Evolutionary conservation across 2,888 invertebrate genomes (phyloP), one percentile per base, ranked within the genome.

Genomic region (Tuberolachnus salignus): DNA sequence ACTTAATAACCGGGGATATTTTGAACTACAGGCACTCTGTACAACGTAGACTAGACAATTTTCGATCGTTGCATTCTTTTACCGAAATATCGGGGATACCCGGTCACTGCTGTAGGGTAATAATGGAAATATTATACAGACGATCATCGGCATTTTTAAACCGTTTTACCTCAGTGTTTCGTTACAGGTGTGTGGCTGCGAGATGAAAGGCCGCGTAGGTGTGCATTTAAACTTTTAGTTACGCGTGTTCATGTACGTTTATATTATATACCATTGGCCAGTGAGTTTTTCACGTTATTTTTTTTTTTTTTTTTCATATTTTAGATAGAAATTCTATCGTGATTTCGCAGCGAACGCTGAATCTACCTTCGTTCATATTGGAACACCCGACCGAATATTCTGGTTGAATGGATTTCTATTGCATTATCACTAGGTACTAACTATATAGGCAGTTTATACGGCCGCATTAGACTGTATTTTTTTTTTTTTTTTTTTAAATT

Each of bases 361-460:
- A 66, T 66, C 49, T 23, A 49, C 49, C 66, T 21, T 4, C 66
- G 49, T 66, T 66, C 66, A 66, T 63, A 44, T 23, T 34, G 14
- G 9, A 49, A 51, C 49, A 21, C 3, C 66, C 46, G 66, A 16
- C 23, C n/a, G 67, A 67, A 51, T 51, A 23, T 67, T 26, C 26
- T 13, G n/a, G n/a, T 23, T 26, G 67, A 51, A 26, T 13, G 49
- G n/a, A 26, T 67, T 67, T 67, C 26, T 51, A 26, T 67, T 51
- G 26, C 26, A 51, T 51, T 67, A 26, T 51, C 11, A 8, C 49
- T 23, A n/a, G n/a, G n/a, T n/a, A n/a, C n/a, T n/a, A n/a, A 23
- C 16, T 16, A n/a, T 19, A 44, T 11, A n/a, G 3, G 57, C 14
- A 16, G 26, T 59, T n/a, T n/a, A 9, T 16, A 23, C 59, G 10